These are phyloP conservation scores for Aporophyla lueneburgensis DNA, from an alignment of 2,888 invertebrate species.

Conservation along the genomic window DNA sequence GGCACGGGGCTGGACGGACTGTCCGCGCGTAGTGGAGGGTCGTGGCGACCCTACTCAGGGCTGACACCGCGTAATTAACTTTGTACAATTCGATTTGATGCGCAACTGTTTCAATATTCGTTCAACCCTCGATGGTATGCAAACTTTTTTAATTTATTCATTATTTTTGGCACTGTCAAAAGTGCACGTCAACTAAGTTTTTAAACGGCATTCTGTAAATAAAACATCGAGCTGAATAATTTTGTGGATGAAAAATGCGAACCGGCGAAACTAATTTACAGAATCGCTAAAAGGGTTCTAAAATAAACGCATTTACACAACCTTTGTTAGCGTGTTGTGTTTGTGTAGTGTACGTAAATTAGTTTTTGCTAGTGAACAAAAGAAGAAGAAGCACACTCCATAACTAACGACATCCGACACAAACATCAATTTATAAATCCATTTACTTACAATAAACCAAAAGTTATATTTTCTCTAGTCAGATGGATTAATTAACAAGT, in stretches of 20 bases:
- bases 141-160: slow-evolving; percentile 63
- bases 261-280: slow-evolving; percentile 35
- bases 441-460: background rate
- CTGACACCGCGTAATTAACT: slow-evolving; percentile 85
- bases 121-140: slow-evolving; percentile 67
- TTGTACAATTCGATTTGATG: slow-evolving; percentile 83
- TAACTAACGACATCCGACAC: background rate
- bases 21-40: slow-evolving; percentile 60
- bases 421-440: background rate
- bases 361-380: slow-evolving; percentile 37
- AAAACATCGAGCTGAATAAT: slow-evolving; percentile 34
- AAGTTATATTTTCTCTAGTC: background rate
- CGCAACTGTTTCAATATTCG: slow-evolving; percentile 82
- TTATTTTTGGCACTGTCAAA: slow-evolving; percentile 57
- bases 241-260: slow-evolving; percentile 32
- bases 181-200: slow-evolving; percentile 30
- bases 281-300: slow-evolving; percentile 41
- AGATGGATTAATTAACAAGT: slow-evolving; percentile 5
- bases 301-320: slow-evolving; percentile 46
- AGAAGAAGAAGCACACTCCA: background rate
- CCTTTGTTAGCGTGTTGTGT: slow-evolving; percentile 14
- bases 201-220: slow-evolving; percentile 33
- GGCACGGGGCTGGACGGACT: slow-evolving; percentile 53
- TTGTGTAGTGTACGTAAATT: slow-evolving; percentile 24
- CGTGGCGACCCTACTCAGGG: slow-evolving; percentile 79